Evolutionary conservation across 1,140 invertebrate species (phyloP), one percentile per base, ranked within the genome.

Genomic region (Polypedilum vanderplanki): DNA sequence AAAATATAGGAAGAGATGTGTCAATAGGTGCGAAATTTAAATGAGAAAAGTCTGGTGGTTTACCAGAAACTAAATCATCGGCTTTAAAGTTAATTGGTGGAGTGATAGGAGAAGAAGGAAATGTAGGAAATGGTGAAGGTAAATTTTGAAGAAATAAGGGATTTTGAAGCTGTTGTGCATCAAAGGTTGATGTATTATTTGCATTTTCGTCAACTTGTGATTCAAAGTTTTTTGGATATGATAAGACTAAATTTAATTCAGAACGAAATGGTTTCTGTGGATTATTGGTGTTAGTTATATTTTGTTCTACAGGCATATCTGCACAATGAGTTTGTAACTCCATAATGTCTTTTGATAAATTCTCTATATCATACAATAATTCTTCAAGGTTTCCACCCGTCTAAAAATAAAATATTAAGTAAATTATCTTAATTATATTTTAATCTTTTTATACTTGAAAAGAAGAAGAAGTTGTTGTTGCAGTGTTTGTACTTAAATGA

Each of bases 351-450:
- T 76, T 67, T 33, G 57, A 73, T 57, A 80, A 77, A 15, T 80
- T 78, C 75, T 84, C 83, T 15, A 85, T 82, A 64, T 85, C 83
- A 33, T 82, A 81, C 10, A 85, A 76, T 24, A 85, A 77, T 76
- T 85, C 84, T 76, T 84, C 83, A 8, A 85, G 80, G 75, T 84
- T 85, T 12, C 83, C 84, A 40, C 83, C 84, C 3, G 81, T 84
- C 77, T 82, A 81, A 78, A 84, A 84, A 18, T 3, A 57, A 57
- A 57, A 57, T 12, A n/a, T 12, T 4, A 12, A 15, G 1, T 57
- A 57, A 57, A 3, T 57, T 15, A 57, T 57, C 46, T 3, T 57
- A 15, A 57, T n/a, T n/a, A n/a, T n/a, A n/a, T n/a, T n/a, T n/a
- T n/a, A n/a, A n/a, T n/a, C n/a, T n/a, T n/a, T n/a, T n/a, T n/a